Evolutionary conservation across 1,140 invertebrate genomes (phyloP).

Genomic region (Reticulitermes speratus): DNA sequence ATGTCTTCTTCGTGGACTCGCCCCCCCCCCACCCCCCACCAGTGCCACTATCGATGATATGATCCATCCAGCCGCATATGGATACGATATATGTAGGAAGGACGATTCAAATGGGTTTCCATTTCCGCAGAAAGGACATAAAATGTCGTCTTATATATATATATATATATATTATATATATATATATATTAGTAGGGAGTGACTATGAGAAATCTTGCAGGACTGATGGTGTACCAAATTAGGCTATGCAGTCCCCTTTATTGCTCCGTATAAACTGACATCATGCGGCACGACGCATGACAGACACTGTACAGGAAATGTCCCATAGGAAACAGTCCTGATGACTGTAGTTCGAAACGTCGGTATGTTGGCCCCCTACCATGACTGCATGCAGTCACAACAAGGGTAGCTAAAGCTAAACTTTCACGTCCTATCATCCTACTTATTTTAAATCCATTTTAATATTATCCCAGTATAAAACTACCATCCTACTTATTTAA

Average conservation of each 20-base stretch:
- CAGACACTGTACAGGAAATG: too few species aligned
- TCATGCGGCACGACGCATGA: background rate
- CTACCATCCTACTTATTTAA: too few species aligned
- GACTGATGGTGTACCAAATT: background rate
- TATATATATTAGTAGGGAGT: background rate
- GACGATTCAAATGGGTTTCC: background rate
- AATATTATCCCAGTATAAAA: too few species aligned
- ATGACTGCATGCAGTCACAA: too few species aligned
- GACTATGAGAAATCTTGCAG: background rate
- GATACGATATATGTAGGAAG: background rate
- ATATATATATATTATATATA: slow-evolving; percentile 2
- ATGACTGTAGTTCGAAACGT: too few species aligned
- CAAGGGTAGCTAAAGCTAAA: too few species aligned
- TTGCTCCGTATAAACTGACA: background rate
- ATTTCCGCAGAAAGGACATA: background rate
- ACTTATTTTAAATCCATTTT: too few species aligned
- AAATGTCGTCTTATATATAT: slow-evolving; percentile 13
- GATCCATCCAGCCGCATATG: background rate
- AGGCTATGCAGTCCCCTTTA: background rate
- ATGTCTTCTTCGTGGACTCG: background rate
- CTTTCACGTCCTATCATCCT: too few species aligned
- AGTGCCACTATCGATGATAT: background rate
- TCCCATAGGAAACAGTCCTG: too few species aligned
- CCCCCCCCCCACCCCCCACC: background rate
- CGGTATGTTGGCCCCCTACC: too few species aligned